Base-by-base conservation (phyloP, 1,140 invertebrate genomes). In the Brachionus koreanus region DNA sequence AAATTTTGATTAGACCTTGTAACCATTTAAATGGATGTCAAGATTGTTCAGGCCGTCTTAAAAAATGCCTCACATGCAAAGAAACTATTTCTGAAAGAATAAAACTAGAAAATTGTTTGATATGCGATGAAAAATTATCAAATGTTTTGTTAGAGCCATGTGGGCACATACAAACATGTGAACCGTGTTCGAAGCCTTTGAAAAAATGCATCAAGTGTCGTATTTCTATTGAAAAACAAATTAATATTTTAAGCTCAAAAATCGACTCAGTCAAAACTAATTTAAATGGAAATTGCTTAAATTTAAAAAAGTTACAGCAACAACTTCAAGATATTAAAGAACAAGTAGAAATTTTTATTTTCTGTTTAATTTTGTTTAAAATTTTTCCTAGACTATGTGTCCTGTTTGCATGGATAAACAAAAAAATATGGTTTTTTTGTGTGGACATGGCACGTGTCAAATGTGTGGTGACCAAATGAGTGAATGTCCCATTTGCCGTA, bases 401-500 rank as follows among this genome's bases (percentile, higher is more conserved):
- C 96, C 96, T 3, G 95, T 98, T 63, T 98, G 96, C 89, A 91
- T 98, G 90, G 96, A 98, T 89, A 92, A 95, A 25, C 90, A 97
- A 85, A 97, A 97, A 89, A 98, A 98, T 88, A 97, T 98, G 95
- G 96, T 98, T 84, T 98, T 98, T 89, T 91, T 98, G 3, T 98
- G 96, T 88, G 96, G 96, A 7, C 96, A 98, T 89, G 96, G 95
- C 74, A 94, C 95, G 33, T 98, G 96, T 88, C 96, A 98, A 90
- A 95, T 96, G 93, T 98, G 96, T 89, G 96, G 96, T 74, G 69
- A 74, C 43, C 69, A 74, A 33, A 74, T 74, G 69, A 74, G 93
- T 75, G 95, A 97, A 85, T 98, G 96, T 88, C 96, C 96, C 7
- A 98, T 98, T 85, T 98, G 96, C 88, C 91, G 96, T 81, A 98